A percentile compares a stretch with the other conserved stretches of the same genome.
Evolutionary conservation across 2,888 invertebrate genomes (phyloP).

Genomic region (Lomographa bimaculata): DNA sequence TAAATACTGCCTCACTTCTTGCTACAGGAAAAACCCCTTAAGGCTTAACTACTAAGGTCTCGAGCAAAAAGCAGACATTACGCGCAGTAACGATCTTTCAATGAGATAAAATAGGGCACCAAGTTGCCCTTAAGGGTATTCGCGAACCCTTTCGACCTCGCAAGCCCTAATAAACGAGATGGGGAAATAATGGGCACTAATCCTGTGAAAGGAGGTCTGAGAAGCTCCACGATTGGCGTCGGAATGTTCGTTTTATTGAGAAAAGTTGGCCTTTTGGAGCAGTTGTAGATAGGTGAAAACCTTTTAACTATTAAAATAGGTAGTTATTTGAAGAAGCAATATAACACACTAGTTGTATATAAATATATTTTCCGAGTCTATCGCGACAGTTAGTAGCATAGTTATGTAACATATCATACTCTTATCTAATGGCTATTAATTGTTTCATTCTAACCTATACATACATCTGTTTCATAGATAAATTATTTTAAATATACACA

Average conservation of each 20-base stretch:
- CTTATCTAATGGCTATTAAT: too few relatives aligned
- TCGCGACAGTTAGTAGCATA: too few relatives aligned
- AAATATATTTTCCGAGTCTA: too few relatives aligned
- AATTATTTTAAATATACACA: too few relatives aligned
- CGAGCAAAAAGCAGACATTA: constrained; percentile 32
- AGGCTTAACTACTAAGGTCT: constrained; percentile 16
- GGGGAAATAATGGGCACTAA: constrained; percentile 29
- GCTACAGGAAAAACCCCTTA: constrained; percentile 12
- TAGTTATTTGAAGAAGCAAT: too few relatives aligned
- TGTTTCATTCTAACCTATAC: too few relatives aligned
- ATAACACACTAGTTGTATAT: too few relatives aligned
- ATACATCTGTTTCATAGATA: too few relatives aligned
- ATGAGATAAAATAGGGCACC: constrained; percentile 31
- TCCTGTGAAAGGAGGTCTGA: constrained; percentile 17
- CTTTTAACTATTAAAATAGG: too few relatives aligned
- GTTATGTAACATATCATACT: too few relatives aligned
- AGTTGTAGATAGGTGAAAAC: too few relatives aligned
- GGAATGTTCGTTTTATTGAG: constrained; percentile 5
- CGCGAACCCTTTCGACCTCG: constrained; percentile 25
- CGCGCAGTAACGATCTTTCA: constrained; percentile 29
- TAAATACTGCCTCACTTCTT: constrained; percentile 2
- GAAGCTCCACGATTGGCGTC: constrained; percentile 14
- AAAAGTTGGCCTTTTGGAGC: constrained; percentile 1
- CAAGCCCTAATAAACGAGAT: constrained; percentile 23
- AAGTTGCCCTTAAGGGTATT: constrained; percentile 23